phyloP scores from a whole-genome alignment of 2,113 vertebrate genomes.

The Carassius carassius region DNA sequence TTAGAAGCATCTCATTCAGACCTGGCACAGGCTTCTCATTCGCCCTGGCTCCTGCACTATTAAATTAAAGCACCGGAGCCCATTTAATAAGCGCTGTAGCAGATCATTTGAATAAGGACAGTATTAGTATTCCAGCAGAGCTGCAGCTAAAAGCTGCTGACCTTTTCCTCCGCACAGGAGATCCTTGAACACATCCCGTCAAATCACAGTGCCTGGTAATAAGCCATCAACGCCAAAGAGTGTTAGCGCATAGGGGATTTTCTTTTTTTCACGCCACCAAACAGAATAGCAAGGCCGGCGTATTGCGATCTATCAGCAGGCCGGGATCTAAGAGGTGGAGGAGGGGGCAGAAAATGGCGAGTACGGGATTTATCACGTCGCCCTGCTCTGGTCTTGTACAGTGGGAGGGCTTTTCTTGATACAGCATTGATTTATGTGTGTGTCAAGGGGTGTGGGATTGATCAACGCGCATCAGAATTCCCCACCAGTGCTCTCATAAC shows the following conservation, averaged over 20 bases:
- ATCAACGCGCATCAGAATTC: constrained; percentile 81
- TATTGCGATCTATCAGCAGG: constrained; percentile 78
- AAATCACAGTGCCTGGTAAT: constrained; percentile 90
- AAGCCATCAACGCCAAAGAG: constrained; percentile 88
- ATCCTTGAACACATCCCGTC: constrained; percentile 95
- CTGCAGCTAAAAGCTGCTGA: constrained; percentile 97
- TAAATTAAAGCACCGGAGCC: constrained; percentile 94
- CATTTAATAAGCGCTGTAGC: constrained; percentile 95
- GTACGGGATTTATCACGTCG: constrained; percentile 75
- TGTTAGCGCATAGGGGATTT: constrained; percentile 71
- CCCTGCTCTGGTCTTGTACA: constrained; percentile 55
- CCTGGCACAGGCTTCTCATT: constrained; percentile 80
- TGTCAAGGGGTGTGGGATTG: constrained; percentile 77
- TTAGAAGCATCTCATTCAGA: constrained; percentile 85
- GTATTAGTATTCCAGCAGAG: constrained; percentile 97
- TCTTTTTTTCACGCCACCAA: constrained; percentile 48
- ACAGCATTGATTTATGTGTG: constrained; percentile 79
- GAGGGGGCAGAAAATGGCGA: constrained; percentile 60
- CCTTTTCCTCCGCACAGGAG: constrained; percentile 94
- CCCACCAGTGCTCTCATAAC: constrained; percentile 74
- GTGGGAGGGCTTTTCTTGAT: constrained; percentile 69
- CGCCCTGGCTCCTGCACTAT: constrained; percentile 84
- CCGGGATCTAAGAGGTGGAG: constrained; percentile 62
- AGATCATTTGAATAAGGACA: constrained; percentile 99
- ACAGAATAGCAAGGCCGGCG: constrained; percentile 67